Percentiles rank a stretch among this genome's conserved stretches.
phyloP scores from a whole-genome alignment of 2,797 vertebrate genomes.

The Hipposideros larvatus region DNA sequence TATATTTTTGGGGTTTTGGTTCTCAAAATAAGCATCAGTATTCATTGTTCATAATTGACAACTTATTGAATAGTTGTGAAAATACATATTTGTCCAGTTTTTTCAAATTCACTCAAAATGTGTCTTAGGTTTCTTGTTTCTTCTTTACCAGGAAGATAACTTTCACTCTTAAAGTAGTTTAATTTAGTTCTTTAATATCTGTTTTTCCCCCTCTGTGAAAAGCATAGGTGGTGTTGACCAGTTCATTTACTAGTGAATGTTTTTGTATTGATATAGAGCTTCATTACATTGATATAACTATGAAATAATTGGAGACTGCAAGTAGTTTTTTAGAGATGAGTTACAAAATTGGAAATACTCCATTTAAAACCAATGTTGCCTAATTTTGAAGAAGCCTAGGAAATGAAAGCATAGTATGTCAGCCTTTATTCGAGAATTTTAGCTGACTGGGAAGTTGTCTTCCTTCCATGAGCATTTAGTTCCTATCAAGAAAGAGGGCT shows the following conservation, averaged over 20 bases:
- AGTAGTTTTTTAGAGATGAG: neutral
- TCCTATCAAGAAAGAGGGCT: neutral
- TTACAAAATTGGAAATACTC: neutral
- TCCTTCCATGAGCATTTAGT: neutral
- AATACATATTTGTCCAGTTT: neutral
- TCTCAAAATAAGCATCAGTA: neutral
- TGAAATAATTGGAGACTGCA: neutral
- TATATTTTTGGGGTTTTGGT: conserved; percentile 30
- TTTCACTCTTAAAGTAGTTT: neutral
- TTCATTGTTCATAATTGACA: neutral
- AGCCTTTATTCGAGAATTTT: neutral
- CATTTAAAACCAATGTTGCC: conserved; percentile 1
- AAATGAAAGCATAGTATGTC: neutral
- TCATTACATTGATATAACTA: neutral
- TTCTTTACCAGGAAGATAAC: neutral
- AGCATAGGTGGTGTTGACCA: neutral
- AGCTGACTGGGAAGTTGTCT: neutral
- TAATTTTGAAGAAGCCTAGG: neutral
- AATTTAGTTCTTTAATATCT: conserved; percentile 7
- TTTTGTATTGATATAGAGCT: neutral
- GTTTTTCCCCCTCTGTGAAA: neutral
- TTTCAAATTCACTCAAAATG: neutral
- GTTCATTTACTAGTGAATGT: neutral
- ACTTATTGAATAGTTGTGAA: neutral
- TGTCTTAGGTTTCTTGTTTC: neutral